Base-by-base conservation (phyloP, 2,113 vertebrate species). In the Sceloporus undulatus region DNA sequence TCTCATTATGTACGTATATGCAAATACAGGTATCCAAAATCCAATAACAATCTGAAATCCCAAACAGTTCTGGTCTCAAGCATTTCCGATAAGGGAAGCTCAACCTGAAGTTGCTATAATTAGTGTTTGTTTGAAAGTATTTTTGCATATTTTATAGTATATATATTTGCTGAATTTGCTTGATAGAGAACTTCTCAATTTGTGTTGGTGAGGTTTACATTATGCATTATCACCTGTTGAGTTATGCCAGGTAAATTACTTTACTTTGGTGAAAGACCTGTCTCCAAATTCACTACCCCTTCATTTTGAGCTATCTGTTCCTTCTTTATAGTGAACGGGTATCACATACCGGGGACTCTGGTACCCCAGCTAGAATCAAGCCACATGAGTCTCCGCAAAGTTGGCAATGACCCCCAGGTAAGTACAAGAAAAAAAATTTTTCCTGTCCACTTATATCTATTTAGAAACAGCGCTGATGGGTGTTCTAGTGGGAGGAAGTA, bases 281-380 rank as follows among this genome's bases (percentile, higher is more conserved):
- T 9, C n/a, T 56, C 48, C 48, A 34, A 38, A 54, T 62, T 23
- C 56, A 25, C 54, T 38, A 59, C 13, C 18, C 82, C 82, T 21
- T 56, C 75, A 74, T 40, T 73, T 85, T 90, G 94, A 80, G 65
- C 38, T 42, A 18, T 87, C 25, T 56, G 1, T 95, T 88, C 97
- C 54, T 97, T 90, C 89, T 95, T 92, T 90, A 4, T 97, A 99
- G 99, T 98, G 95, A 99, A 99, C 94, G 99, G 99, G 94, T 98
- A 98, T 96, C 98, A 99, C 95, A 95, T 97, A 7, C 97, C 98
- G 88, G 98, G 97, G 27, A 98, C 98, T 38, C 97, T 98, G 0
- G 94, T 97, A 75, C 97, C 98, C 96, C 98, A 97, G 83, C 92
- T 95, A 3, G 98, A 99, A 62, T 94, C 96, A 52, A 93, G 96